phyloP scores from a whole-genome alignment of 2,113 vertebrate genomes.

The Synodontis membranacea region DNA sequence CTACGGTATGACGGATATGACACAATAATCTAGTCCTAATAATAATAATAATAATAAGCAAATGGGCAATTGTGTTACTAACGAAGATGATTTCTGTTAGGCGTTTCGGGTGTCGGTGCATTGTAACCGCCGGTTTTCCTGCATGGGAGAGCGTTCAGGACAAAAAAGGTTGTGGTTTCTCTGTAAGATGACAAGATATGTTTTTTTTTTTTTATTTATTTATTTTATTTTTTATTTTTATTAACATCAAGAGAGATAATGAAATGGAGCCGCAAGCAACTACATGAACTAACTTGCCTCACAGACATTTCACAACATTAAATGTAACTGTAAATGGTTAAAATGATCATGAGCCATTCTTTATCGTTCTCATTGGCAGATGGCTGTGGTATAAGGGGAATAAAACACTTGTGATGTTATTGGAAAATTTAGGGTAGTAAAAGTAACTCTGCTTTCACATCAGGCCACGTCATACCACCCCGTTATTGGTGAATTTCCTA shows the following conservation, averaged over 20 bases:
- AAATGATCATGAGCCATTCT: background rate
- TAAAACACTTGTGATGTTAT: background rate
- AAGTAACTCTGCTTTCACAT: background rate
- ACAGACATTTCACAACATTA: background rate
- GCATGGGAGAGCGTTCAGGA: background rate
- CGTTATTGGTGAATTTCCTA: background rate
- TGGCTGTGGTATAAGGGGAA: background rate
- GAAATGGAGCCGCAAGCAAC: background rate
- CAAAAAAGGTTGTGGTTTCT: background rate
- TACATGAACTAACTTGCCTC: background rate
- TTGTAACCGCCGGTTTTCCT: background rate
- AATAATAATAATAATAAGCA: background rate
- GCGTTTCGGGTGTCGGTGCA: background rate
- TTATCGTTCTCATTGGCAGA: background rate
- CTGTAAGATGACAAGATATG: background rate
- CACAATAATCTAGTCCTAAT: background rate
- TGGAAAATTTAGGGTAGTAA: background rate
- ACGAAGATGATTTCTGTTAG: background rate
- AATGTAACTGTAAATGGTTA: background rate
- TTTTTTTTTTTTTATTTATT: background rate
- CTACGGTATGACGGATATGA: background rate
- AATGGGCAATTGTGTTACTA: background rate
- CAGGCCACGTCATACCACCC: background rate
- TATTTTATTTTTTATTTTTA: background rate
- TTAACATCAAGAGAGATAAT: background rate